phyloP scores from a whole-genome alignment of 1,140 invertebrate genomes.

The Meloidogyne hapla region DNA sequence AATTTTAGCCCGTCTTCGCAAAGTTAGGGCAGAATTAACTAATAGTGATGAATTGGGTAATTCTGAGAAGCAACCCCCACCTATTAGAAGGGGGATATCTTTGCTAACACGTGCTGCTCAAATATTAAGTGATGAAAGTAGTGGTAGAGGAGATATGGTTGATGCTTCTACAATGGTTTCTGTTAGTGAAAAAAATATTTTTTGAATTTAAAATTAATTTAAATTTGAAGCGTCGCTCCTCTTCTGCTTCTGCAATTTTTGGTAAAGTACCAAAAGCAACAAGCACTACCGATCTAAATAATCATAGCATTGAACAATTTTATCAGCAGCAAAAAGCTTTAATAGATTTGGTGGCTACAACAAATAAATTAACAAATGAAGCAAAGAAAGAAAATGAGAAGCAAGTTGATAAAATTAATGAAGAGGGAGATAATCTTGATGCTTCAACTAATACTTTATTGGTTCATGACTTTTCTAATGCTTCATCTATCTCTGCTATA shows the following conservation, averaged over 20 bases:
- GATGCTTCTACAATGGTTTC: constrained; percentile 29
- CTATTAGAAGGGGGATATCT: constrained; percentile 18
- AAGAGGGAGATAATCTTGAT: neutral
- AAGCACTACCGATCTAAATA: constrained; percentile 46
- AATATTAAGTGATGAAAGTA: neutral
- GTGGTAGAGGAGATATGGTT: constrained; percentile 9
- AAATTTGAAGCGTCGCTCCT: constrained; percentile 45
- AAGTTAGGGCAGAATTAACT: constrained; percentile 27
- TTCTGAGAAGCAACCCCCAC: neutral
- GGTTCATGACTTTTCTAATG: neutral
- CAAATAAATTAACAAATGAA: constrained; percentile 12
- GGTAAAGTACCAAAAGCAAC: constrained; percentile 41
- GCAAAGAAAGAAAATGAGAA: neutral
- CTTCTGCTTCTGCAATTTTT: constrained; percentile 37
- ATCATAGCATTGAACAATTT: constrained; percentile 1
- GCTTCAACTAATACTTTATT: neutral
- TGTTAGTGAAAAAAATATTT: constrained; percentile 4
- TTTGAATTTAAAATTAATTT: neutral
- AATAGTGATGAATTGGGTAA: constrained; percentile 15
- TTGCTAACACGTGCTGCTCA: constrained; percentile 5
- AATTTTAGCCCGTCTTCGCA: constrained; percentile 42
- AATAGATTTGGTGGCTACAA: neutral
- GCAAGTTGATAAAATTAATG: no score
- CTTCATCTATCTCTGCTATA: neutral
- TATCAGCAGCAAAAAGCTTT: constrained; percentile 13